phyloP scores from a whole-genome alignment of 2,888 invertebrate genomes.

The Trissoscelio sp. region DNA sequence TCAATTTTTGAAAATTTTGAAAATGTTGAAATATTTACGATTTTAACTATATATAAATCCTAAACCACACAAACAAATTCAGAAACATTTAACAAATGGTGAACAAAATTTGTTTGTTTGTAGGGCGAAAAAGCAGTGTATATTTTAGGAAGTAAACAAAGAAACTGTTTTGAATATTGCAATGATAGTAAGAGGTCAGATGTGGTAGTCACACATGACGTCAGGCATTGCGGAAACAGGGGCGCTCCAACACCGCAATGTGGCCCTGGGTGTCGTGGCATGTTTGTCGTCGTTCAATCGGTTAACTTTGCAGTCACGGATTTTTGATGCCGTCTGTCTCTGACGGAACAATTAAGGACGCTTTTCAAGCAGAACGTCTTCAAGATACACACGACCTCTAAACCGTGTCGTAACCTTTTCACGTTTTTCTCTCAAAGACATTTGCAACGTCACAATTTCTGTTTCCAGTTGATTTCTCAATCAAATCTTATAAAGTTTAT shows the following conservation, averaged over 20 bases:
- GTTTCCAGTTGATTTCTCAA: not conserved
- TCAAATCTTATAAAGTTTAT: not conserved
- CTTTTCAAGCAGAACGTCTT: conserved; percentile 12
- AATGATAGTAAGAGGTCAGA: conserved; percentile 42
- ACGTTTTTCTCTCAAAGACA: not conserved
- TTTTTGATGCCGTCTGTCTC: conserved; percentile 72
- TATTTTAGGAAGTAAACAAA: no score
- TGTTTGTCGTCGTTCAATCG: conserved; percentile 42
- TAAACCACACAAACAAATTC: no score
- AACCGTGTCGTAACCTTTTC: conserved; percentile 16
- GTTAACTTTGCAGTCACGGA: conserved; percentile 79
- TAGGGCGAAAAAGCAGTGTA: no score
- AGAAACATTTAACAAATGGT: no score
- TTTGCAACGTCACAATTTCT: not conserved
- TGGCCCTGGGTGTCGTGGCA: conserved; percentile 41
- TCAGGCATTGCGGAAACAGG: conserved; percentile 50
- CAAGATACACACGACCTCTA: conserved; percentile 18
- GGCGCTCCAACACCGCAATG: conserved; percentile 48
- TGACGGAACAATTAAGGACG: conserved; percentile 27
- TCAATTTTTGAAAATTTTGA: no score
- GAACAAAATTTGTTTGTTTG: no score
- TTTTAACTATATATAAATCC: no score
- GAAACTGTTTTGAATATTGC: no score
- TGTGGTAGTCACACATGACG: conserved; percentile 12
- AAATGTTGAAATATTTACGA: no score